phyloP scores from a whole-genome alignment of 2,797 vertebrate species.

The Macropodus opercularis region DNA sequence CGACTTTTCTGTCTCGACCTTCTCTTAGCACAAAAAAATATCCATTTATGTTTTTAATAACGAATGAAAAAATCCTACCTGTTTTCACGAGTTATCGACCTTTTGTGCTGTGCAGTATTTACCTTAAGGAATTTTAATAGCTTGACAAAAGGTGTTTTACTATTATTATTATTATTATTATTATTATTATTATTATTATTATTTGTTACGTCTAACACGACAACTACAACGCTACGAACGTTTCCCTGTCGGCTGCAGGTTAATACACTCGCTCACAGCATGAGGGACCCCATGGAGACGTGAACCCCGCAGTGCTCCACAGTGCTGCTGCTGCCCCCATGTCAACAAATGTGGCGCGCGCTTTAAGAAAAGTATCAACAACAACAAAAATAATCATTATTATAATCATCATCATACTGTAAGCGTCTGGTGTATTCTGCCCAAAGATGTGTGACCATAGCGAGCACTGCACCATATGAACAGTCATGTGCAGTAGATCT shows the following conservation, averaged over 20 bases:
- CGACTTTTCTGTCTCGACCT: conserved; percentile 23
- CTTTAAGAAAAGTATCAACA: conserved; percentile 33
- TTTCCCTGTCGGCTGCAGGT: neutral
- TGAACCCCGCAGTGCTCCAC: neutral
- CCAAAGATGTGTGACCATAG: no score
- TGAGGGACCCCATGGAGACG: neutral
- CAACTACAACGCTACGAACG: neutral
- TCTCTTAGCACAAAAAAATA: neutral
- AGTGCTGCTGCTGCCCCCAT: neutral
- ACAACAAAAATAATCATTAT: neutral
- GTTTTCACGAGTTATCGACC: no score
- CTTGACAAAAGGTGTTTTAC: no score
- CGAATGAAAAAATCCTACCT: neutral
- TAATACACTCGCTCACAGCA: neutral
- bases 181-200: no score
- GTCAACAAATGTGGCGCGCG: neutral
- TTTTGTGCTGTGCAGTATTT: no score
- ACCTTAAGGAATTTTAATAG: neutral
- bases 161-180: no score
- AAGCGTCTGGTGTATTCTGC: no score
- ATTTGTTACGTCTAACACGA: no score
- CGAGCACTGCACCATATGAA: no score
- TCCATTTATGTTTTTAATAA: no score
- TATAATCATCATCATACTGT: no score
- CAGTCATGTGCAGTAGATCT: no score